A percentile compares a stretch with the other conserved stretches of the same genome.
These are phyloP conservation scores for Catharus fuscescens DNA, from an alignment of 2,113 vertebrate species.

Conservation along the genomic window DNA sequence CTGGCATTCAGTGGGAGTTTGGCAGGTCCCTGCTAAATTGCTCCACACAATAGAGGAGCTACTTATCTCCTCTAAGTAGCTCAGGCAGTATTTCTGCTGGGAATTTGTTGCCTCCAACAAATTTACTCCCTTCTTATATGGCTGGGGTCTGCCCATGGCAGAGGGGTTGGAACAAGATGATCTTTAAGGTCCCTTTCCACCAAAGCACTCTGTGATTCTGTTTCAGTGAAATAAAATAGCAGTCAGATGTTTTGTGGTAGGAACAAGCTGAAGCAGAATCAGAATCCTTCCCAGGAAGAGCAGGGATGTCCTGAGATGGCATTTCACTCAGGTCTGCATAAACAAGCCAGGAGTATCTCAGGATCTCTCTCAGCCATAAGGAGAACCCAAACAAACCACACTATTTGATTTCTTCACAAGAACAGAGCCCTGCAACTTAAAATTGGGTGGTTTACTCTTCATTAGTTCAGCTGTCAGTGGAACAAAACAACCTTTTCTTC, in stretches of 20 bases:
- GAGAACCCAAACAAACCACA: not conserved
- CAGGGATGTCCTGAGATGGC: not conserved
- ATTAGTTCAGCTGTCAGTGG: not conserved
- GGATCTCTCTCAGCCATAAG: not conserved
- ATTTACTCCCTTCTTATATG: not conserved
- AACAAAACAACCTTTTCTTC: not conserved
- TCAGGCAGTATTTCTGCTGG: not conserved
- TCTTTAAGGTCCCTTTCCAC: not conserved
- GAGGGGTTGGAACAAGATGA: too few species aligned
- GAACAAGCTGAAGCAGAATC: not conserved
- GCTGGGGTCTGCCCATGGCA: not conserved
- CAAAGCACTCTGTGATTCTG: not conserved
- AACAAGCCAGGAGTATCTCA: not conserved
- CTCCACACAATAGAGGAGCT: not conserved
- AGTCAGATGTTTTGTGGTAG: not conserved
- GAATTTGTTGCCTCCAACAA: not conserved
- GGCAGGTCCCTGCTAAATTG: not conserved
- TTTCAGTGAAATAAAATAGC: not conserved
- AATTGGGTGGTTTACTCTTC: not conserved
- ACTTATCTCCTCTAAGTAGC: not conserved
- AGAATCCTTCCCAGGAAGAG: not conserved
- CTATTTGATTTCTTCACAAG: not conserved
- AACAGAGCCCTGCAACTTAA: not conserved
- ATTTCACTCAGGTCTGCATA: not conserved
- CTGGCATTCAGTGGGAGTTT: rapidly evolving